Percentiles rank a stretch among this genome's conserved stretches.
Evolutionary conservation across 64 coral and sea anemone species (phyloP).

Genomic region (Dendronephthya gigantea): DNA sequence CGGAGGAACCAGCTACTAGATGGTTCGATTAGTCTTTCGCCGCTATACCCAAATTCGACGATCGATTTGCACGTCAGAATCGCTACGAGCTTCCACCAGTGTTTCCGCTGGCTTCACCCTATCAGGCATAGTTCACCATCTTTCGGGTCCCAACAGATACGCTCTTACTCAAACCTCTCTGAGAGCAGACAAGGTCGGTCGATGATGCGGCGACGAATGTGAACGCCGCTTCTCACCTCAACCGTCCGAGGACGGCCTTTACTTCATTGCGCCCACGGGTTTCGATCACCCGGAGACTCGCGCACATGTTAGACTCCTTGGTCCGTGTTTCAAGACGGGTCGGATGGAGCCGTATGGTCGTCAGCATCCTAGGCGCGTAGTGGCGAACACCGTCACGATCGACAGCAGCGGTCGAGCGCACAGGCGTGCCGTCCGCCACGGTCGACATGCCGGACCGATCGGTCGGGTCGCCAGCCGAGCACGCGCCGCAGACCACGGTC

Average conservation of each 20-base stretch:
- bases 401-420: no score
- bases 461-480: no score
- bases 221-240: slow-evolving; percentile 21
- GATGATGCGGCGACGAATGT: neutral
- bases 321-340: neutral
- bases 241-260: neutral
- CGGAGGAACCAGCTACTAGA: no score
- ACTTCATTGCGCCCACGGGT: slow-evolving; percentile 28
- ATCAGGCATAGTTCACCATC: slow-evolving; percentile 62
- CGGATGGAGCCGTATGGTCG: no score
- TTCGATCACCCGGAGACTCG: slow-evolving; percentile 15
- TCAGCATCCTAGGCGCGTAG: no score
- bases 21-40: slow-evolving; percentile 10
- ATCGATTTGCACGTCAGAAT: slow-evolving; percentile 74
- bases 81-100: slow-evolving; percentile 54
- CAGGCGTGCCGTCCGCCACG: no score
- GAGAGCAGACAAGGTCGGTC: neutral
- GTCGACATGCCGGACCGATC: no score
- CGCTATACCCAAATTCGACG: slow-evolving; percentile 58
- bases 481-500: no score
- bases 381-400: no score
- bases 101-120: slow-evolving; percentile 62
- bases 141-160: slow-evolving; percentile 53
- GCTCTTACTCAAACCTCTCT: slow-evolving; percentile 17
- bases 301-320: slow-evolving; percentile 37